phyloP scores from a whole-genome alignment of 2,888 invertebrate species.

The Nomada goodeniana region DNA sequence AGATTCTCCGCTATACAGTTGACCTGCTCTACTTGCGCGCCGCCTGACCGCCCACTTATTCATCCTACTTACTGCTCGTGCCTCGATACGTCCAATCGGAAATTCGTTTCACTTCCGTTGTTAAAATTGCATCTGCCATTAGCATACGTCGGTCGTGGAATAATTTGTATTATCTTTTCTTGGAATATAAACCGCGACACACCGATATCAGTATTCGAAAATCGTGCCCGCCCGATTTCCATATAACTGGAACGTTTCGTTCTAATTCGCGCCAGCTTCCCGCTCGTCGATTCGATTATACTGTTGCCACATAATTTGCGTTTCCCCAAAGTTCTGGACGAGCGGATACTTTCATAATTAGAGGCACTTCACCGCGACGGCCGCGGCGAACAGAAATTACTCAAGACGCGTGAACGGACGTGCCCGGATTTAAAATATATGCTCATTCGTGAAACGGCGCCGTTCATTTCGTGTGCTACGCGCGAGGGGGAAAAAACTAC shows the following conservation, averaged over 20 bases:
- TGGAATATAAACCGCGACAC: background rate
- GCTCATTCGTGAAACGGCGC: constrained; percentile 15
- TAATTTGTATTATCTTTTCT: background rate
- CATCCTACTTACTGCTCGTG: constrained; percentile 1
- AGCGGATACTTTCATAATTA: constrained; percentile 33
- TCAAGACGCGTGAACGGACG: constrained; percentile 2
- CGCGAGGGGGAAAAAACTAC: background rate
- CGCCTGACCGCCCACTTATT: background rate
- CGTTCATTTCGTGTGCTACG: constrained; percentile 1
- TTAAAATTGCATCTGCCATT: constrained; percentile 1
- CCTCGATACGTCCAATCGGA: background rate
- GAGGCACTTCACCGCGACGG: constrained; percentile 19
- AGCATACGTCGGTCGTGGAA: background rate
- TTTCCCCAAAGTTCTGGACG: background rate
- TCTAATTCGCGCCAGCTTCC: constrained; percentile 23
- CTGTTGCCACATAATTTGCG: background rate
- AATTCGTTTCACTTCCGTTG: constrained; percentile 7
- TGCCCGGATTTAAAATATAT: constrained; percentile 10
- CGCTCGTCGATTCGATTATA: constrained; percentile 17
- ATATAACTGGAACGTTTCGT: background rate
- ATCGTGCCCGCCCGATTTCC: background rate
- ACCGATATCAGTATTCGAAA: background rate
- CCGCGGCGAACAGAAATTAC: background rate
- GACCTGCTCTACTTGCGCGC: constrained; percentile 3
- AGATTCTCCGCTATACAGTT: background rate